Evolutionary conservation across 2,113 vertebrate genomes (phyloP).

Genomic region (Lepus timidus): DNA sequence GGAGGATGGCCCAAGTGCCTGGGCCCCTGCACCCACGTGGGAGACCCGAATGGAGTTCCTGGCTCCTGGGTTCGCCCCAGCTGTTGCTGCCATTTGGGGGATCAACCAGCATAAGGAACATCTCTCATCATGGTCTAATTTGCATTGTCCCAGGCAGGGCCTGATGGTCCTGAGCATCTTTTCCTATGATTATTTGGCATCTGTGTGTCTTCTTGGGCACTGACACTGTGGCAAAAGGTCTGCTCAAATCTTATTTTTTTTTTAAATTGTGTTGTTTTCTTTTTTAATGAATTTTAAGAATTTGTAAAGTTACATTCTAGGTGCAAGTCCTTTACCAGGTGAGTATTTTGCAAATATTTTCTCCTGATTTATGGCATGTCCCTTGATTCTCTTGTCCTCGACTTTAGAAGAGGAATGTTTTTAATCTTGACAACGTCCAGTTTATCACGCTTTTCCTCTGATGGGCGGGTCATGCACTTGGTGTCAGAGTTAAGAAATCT

Average conservation of each 20-base stretch:
- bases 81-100: too few relatives aligned
- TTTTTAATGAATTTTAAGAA: neutral
- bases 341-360: constrained; percentile 20
- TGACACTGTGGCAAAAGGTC: neutral
- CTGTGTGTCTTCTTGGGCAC: neutral
- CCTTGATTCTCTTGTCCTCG: constrained; percentile 5
- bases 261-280: constrained; percentile 29
- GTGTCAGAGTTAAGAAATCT: neutral
- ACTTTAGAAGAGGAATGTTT: neutral
- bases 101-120: too few relatives aligned
- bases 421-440: neutral
- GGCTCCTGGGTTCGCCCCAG: too few relatives aligned
- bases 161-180: neutral
- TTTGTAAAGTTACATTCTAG: neutral
- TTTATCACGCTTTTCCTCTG: constrained; percentile 1
- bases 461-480: neutral
- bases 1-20: too few relatives aligned
- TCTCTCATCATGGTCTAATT: neutral
- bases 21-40: too few relatives aligned
- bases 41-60: too few relatives aligned
- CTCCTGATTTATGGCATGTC: neutral
- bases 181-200: neutral
- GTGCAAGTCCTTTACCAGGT: neutral
- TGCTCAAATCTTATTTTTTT: neutral
- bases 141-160: neutral